Conservation (phyloP, 2,888 invertebrate genomes). For the Hirtodrosophila histrioides region DNA sequence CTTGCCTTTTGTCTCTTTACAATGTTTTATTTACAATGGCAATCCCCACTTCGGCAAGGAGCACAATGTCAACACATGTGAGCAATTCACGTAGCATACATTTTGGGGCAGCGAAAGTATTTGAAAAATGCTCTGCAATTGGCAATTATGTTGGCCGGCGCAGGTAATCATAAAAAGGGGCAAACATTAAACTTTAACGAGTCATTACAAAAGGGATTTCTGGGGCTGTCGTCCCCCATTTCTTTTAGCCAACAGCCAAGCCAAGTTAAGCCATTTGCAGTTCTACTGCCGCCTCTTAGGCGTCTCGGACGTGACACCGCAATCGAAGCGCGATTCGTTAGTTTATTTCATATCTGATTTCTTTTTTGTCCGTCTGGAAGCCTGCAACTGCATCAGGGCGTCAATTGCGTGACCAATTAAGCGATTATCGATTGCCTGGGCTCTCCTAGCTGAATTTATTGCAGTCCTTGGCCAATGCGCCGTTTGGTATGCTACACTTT, state of each 20-base stretch:
- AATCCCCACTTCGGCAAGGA: neutral
- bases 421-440: constrained; percentile 61
- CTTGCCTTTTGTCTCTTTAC: constrained; percentile 42
- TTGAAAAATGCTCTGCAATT: constrained; percentile 31
- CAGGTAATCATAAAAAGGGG: constrained; percentile 49
- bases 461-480: constrained; percentile 3
- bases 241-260: too few relatives aligned
- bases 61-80: constrained; percentile 43
- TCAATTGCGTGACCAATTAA: constrained; percentile 62
- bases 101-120: constrained; percentile 9
- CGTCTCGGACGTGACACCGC: too few relatives aligned
- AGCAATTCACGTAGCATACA: constrained; percentile 2
- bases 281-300: too few relatives aligned
- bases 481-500: constrained; percentile 10
- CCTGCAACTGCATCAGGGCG: constrained; percentile 44
- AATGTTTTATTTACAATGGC: constrained; percentile 44
- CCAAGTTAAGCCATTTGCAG: too few relatives aligned
- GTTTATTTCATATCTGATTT: neutral
- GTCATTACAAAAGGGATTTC: constrained; percentile 10
- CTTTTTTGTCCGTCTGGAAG: neutral
- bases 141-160: constrained; percentile 30
- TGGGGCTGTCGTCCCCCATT: too few relatives aligned
- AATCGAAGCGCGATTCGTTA: too few relatives aligned
- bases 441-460: constrained; percentile 4
- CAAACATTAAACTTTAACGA: constrained; percentile 40